Base-by-base conservation (phyloP, 2,888 invertebrate genomes). In the Tetranychus truncatus region DNA sequence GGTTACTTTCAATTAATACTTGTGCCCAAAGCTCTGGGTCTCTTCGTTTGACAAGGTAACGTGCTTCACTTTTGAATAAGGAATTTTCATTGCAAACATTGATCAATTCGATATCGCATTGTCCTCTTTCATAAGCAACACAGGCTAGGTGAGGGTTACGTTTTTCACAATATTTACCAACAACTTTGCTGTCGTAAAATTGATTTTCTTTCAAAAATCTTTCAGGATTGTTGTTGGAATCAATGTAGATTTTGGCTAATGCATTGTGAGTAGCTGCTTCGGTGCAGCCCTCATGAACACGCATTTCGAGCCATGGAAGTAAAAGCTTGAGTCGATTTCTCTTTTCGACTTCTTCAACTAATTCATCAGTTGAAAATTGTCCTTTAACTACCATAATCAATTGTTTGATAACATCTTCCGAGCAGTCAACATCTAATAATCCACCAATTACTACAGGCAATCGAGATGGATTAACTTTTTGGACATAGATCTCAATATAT, bases 81-180 rank as follows among this genome's bases (percentile, higher is more conserved):
- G 97, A 97, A 84, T 99, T 99, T 85, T 99, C 99, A 85, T 99
- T 99, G 86, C 99, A 99, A 3, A 99, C 96, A 80, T 94, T 93
- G 82, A 99, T 97, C 79, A 99, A 87, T 84, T 99, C 99, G 77
- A 92, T 87, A 85, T 99, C 99, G 85, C 99, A 99, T 82, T 92
- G 91, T 0, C 99, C 99, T 76, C 99, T 88, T 84, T 99, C 99
- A 84, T 99, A 99, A 20, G 99, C 96, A 45, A 99, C 93, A 84
- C 97, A 99, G 9, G 99, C 97, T 79, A 97, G 86, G 85, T 99
- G 99, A 1, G 99, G 99, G 85, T 99, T 97, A 80, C 99, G 89
- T 84, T 99, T 99, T 84, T 99, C 99, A 84, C 99, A 99, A 85
- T 99, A 99, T 80, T 96, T 92, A 1, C 99, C 86, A 66, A 87